A percentile compares a stretch with the other conserved stretches of the same genome.
These are phyloP conservation scores for Lynx canadensis DNA, from an alignment of 2,113 vertebrate genomes.

Conservation along the genomic window DNA sequence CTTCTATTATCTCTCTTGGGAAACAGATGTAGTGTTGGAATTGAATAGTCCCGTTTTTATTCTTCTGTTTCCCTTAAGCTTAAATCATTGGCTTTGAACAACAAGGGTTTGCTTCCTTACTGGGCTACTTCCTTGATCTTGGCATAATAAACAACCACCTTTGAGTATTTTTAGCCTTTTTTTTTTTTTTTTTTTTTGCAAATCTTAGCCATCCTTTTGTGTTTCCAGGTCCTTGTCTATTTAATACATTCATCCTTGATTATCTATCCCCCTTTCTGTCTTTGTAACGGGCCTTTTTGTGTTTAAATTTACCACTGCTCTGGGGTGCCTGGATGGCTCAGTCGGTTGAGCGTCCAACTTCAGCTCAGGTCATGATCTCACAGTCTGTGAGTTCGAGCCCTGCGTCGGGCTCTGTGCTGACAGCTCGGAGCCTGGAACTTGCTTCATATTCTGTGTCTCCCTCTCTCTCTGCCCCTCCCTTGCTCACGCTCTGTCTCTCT, in stretches of 20 bases:
- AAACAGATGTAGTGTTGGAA: background rate
- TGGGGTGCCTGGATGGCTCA: no score
- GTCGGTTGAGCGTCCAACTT: no score
- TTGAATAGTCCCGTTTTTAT: background rate
- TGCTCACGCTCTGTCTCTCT: no score
- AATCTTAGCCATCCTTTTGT: background rate
- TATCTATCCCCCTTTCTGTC: background rate
- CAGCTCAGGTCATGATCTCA: no score
- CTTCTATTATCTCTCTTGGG: background rate
- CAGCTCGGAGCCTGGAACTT: no score
- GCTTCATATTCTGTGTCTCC: no score
- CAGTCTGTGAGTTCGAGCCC: no score
- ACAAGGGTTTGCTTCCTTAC: background rate
- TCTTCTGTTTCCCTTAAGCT: background rate
- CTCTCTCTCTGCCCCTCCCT: no score
- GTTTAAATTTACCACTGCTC: background rate
- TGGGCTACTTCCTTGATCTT: background rate
- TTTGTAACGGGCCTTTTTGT: background rate
- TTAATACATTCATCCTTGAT: background rate
- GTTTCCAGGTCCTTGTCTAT: background rate
- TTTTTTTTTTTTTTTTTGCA: background rate
- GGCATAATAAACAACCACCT: background rate
- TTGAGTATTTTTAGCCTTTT: background rate
- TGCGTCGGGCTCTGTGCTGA: no score
- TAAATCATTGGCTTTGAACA: background rate